Percentiles rank a stretch among this genome's conserved stretches.
Evolutionary conservation across 2,797 vertebrate genomes (phyloP).

Genomic region (Bucorvus abyssinicus): DNA sequence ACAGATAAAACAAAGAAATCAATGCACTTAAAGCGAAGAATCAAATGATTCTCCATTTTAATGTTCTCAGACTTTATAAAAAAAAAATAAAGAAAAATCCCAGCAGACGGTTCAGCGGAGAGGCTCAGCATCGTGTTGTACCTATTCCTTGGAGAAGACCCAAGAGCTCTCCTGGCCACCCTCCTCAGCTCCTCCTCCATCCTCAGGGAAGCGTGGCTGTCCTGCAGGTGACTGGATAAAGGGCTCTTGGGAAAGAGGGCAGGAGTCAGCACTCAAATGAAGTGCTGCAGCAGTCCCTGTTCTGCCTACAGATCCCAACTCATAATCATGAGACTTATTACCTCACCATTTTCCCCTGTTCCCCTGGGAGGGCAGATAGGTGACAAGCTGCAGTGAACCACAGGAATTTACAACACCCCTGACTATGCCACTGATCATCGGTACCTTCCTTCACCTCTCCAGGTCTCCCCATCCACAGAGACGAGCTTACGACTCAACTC

Average conservation of each 20-base stretch:
- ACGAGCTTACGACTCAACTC: accelerated
- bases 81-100: background rate
- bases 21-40: background rate
- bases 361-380: background rate
- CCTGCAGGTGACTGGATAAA: background rate
- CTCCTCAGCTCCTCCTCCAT: background rate
- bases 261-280: background rate
- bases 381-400: background rate
- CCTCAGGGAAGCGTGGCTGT: accelerated
- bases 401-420: background rate
- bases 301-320: background rate
- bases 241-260: background rate
- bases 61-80: background rate
- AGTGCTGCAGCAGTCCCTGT: background rate
- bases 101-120: background rate
- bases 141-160: background rate
- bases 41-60: background rate
- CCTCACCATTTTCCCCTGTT: too few relatives aligned
- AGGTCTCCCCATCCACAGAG: background rate
- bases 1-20: background rate
- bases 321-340: background rate
- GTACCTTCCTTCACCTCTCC: background rate
- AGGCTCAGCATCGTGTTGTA: accelerated
- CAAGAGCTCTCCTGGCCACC: background rate
- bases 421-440: accelerated